phyloP scores from a whole-genome alignment of 2,888 invertebrate genomes.

The Drosophila melanosoma region DNA sequence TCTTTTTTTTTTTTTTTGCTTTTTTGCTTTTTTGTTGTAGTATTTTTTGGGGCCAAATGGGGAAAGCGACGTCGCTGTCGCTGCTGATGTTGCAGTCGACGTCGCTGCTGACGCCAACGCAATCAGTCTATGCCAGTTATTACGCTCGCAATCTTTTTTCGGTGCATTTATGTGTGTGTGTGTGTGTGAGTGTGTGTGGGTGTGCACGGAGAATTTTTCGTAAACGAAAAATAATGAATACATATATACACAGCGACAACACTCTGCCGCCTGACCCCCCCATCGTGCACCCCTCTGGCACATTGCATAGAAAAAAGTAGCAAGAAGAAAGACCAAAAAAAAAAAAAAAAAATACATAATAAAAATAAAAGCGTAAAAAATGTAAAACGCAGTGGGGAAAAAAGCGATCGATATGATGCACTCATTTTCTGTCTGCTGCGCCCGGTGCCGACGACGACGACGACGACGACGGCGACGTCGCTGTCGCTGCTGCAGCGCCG shows the following conservation, averaged over 20 bases:
- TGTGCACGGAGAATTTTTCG: conserved; percentile 72
- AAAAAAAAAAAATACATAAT: conserved; percentile 48
- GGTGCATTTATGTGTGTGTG: conserved; percentile 34
- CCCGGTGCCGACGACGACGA: conserved; percentile 62
- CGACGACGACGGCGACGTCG: conserved; percentile 44
- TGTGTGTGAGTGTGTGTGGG: conserved; percentile 40
- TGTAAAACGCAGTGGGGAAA: conserved; percentile 73
- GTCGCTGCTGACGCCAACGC: conserved; percentile 50
- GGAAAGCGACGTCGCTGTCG: conserved; percentile 55
- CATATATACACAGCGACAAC: conserved; percentile 67
- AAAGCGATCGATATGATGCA: conserved; percentile 85
- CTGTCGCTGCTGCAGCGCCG: conserved; percentile 49
- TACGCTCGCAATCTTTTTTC: conserved; percentile 77
- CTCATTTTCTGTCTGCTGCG: conserved; percentile 85
- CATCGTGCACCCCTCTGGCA: conserved; percentile 36
- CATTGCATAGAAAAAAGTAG: conserved; percentile 80
- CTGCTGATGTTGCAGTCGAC: conserved; percentile 14
- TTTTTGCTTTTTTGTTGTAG: conserved; percentile 38
- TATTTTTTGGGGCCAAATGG: conserved; percentile 68
- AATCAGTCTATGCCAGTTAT: conserved; percentile 78
- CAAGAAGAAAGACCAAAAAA: conserved; percentile 73
- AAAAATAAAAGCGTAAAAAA: conserved; percentile 45
- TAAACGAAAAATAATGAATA: conserved; percentile 82
- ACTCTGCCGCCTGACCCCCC: conserved; percentile 9
- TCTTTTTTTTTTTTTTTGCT: conserved; percentile 59